phyloP scores from a whole-genome alignment of 1,140 invertebrate species.

The Scylla paramamosain region DNA sequence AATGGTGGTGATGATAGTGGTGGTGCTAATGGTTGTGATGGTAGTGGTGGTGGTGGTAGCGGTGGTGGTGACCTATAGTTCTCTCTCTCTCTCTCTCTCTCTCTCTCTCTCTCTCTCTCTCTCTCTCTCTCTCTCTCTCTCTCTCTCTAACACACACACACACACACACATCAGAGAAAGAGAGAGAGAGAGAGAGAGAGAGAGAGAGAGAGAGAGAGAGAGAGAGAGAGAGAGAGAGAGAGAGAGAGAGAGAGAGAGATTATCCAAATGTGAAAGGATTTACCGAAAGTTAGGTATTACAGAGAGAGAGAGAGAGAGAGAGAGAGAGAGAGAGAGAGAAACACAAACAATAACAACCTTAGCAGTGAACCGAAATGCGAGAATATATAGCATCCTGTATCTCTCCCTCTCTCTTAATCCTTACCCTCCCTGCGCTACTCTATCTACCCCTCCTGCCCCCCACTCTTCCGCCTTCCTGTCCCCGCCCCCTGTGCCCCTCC shows the following conservation, averaged over 20 bases:
- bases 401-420: neutral
- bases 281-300: no score
- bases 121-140: neutral
- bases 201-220: neutral
- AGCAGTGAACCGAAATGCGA: neutral
- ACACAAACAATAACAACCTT: neutral
- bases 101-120: neutral
- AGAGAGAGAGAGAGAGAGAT: neutral
- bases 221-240: neutral
- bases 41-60: no score
- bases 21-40: no score
- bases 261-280: no score
- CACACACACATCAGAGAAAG: no score
- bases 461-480: neutral
- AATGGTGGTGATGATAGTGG: no score
- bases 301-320: neutral
- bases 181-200: no score
- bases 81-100: no score
- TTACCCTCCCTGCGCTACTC: neutral
- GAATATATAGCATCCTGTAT: neutral
- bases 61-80: no score
- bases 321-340: neutral
- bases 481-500: neutral
- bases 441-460: neutral
- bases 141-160: neutral